Evolutionary conservation across 2,888 invertebrate genomes (phyloP), one percentile per base, ranked within the genome.

Genomic region (Eilema griseolum): DNA sequence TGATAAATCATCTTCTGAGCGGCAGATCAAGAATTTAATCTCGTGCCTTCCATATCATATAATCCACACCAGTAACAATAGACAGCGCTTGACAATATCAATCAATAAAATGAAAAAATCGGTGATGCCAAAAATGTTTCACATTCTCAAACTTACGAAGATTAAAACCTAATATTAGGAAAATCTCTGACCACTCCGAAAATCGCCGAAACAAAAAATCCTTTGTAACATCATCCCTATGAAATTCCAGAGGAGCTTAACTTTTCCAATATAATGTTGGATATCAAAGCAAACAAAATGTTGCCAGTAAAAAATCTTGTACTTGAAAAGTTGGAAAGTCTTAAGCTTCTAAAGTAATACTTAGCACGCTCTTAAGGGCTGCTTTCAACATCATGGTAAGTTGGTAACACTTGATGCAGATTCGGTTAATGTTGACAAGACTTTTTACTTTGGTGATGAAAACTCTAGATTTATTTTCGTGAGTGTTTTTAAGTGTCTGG

Each of bases 281-380:
- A 74, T 72, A 81, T 76, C 76, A 78, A 81, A 83, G 74, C 79
- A 81, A 81, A 83, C 77, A 81, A 77, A 52, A 83, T 62, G 65
- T 70, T 52, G 60, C 68, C 72, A 69, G 71, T 72, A 65, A 78
- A 78, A 83, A 84, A 83, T 73, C 74, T 78, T 81, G 67, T 76
- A 74, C 81, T 82, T 78, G 67, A 80, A 86, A 81, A 83, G 77
- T 80, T 80, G 77, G 81, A 83, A 74, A 73, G 74, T 82, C 83
- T 85, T 80, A 80, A 80, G 82, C 82, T 77, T 71, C 81, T 81
- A 79, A 83, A 87, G 88, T 83, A 77, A 75, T 82, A 81, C 85
- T 86, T 86, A 86, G 82, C 84, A 85, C 85, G 82, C 82, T 79
- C 84, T 86, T 83, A 82, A 82, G 83, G 67, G 73, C 69, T 63